Percentiles rank a stretch among this genome's conserved stretches.
Evolutionary conservation across 1,140 invertebrate species (phyloP).

Genomic region (Procambarus clarkii): DNA sequence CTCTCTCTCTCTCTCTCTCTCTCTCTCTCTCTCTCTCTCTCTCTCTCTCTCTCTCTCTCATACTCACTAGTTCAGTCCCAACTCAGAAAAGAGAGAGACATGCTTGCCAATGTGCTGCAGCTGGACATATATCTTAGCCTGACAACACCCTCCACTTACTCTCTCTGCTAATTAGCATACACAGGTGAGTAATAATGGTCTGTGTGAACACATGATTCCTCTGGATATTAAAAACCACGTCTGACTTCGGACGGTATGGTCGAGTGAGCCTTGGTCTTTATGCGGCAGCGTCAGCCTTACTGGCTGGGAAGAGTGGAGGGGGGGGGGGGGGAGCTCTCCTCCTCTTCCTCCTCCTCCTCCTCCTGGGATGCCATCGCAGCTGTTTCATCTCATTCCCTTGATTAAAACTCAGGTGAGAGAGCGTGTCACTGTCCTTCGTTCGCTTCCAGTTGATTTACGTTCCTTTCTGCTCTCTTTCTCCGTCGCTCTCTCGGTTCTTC

Average conservation of each 20-base stretch:
- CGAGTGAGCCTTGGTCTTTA: background rate
- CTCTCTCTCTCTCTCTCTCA: no score
- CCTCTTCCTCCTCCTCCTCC: background rate
- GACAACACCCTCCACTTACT: no score
- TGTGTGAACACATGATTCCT: no score
- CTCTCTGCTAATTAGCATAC: no score
- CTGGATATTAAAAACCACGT: slow-evolving; percentile 50
- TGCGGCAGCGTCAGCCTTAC: background rate
- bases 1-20: no score
- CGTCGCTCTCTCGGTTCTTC: background rate
- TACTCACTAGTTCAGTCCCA: no score
- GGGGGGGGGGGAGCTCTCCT: no score
- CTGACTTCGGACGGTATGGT: background rate
- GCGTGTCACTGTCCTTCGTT: background rate
- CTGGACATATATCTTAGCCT: no score
- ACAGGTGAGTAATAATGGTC: no score
- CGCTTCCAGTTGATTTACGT: background rate
- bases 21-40: no score
- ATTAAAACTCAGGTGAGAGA: slow-evolving; percentile 68
- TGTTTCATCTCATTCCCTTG: slow-evolving; percentile 67
- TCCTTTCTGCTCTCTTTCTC: background rate
- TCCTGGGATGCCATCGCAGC: slow-evolving; percentile 43
- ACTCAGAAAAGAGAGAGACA: no score
- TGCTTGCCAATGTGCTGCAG: no score
- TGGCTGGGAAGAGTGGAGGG: background rate